Percentiles rank a stretch among this genome's conserved stretches.
Evolutionary conservation across 2,797 vertebrate genomes (phyloP).

Genomic region (Podarcis lilfordi): DNA sequence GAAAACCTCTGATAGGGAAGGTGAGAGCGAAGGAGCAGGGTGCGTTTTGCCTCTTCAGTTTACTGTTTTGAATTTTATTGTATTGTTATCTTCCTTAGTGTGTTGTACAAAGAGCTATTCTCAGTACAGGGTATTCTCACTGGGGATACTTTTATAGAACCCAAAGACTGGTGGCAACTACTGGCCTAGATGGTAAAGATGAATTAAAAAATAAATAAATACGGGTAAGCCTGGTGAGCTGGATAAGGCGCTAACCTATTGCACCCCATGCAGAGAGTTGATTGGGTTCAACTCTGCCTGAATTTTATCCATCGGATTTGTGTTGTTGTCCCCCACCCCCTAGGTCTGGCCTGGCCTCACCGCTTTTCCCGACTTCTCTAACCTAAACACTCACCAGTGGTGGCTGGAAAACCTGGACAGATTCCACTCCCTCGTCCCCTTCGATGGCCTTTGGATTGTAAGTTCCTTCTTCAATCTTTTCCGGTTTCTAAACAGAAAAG

Average conservation of each 20-base stretch:
- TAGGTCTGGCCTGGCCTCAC: constrained; percentile 92
- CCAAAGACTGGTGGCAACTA: too few relatives aligned
- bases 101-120: too few relatives aligned
- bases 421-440: constrained; percentile 82
- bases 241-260: too few relatives aligned
- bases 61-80: too few relatives aligned
- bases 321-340: accelerated
- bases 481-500: not conserved
- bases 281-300: not conserved
- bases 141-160: too few relatives aligned
- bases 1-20: constrained; percentile 85
- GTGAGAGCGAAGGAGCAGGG: constrained; percentile 66
- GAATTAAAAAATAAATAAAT: too few relatives aligned
- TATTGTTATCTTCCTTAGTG: too few relatives aligned
- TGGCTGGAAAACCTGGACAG: constrained; percentile 87
- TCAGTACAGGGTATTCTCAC: too few relatives aligned
- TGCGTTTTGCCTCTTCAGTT: not conserved
- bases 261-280: not conserved
- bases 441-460: constrained; percentile 91
- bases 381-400: constrained; percentile 84
- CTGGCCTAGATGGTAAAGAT: too few relatives aligned
- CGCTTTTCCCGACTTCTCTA: constrained; percentile 87
- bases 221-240: too few relatives aligned
- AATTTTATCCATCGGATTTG: accelerated
- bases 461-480: constrained; percentile 60